These are phyloP conservation scores for Xerus rutilus DNA, from an alignment of 2,797 vertebrate genomes.

Conservation along the genomic window DNA sequence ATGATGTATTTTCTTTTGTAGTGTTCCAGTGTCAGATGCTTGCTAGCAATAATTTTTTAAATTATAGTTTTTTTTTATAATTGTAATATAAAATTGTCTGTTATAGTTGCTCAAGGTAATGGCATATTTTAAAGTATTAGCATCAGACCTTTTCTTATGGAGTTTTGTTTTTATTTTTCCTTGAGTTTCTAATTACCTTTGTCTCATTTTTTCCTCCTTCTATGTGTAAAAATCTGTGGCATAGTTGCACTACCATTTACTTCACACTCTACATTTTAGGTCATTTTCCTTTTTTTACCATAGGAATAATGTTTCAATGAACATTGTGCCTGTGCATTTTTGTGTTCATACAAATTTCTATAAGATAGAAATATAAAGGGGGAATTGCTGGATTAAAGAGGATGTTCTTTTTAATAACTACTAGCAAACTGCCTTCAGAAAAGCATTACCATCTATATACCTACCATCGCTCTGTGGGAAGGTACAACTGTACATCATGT, in stretches of 20 bases:
- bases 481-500: not conserved
- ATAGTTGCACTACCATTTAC: not conserved
- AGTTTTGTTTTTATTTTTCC: conserved; percentile 37
- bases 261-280: not conserved
- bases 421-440: not conserved
- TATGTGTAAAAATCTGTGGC: not conserved
- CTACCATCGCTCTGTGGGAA: not conserved
- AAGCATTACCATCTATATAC: not conserved
- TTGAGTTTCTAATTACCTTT: conserved; percentile 9
- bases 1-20: not conserved
- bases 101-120: conserved; percentile 31
- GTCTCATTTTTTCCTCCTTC: not conserved
- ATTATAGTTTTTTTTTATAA: not conserved
- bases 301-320: not conserved
- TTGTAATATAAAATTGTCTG: not conserved
- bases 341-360: not conserved
- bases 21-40: not conserved
- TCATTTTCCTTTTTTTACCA: conserved; percentile 42
- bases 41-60: not conserved
- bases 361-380: conserved; percentile 11
- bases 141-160: not conserved
- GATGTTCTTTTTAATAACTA: not conserved
- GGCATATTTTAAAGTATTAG: conserved; percentile 36
- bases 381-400: not conserved
- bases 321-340: not conserved